Percentiles rank a stretch among this genome's conserved stretches.
phyloP scores from a whole-genome alignment of 2,113 vertebrate genomes.

The Xiphias gladius region DNA sequence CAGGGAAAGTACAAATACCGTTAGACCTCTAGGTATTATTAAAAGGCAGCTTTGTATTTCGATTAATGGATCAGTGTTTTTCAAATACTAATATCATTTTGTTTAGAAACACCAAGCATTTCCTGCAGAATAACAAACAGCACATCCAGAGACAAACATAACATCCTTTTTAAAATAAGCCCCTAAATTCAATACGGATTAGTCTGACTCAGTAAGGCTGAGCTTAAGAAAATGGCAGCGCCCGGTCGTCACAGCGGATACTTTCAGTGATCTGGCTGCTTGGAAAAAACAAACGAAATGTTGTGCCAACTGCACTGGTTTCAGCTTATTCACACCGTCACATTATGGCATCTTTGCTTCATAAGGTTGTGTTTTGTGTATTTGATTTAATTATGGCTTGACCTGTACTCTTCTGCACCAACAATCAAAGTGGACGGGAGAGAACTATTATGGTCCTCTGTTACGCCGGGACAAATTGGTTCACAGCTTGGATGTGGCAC shows the following conservation, averaged over 20 bases:
- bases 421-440: not conserved
- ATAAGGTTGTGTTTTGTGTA: conserved; percentile 11
- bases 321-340: not conserved
- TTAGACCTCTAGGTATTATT: not conserved
- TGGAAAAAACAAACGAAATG: not conserved
- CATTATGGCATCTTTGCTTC: not conserved
- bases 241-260: conserved; percentile 19
- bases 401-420: not conserved
- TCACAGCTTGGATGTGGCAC: not conserved
- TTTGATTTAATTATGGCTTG: conserved; percentile 10
- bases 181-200: conserved; percentile 28
- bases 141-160: conserved; percentile 7
- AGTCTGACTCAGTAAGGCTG: conserved; percentile 37
- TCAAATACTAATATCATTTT: conserved; percentile 22
- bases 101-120: conserved; percentile 9
- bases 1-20: not conserved
- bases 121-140: conserved; percentile 20
- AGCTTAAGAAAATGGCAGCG: conserved; percentile 24
- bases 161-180: conserved; percentile 5
- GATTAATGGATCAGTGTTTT: not conserved
- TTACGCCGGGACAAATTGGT: conserved; percentile 6
- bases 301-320: not conserved
- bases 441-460: not conserved
- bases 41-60: not conserved
- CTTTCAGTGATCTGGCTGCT: not conserved